Percentiles rank a stretch among this genome's conserved stretches.
These are phyloP conservation scores for Albula glossodonta DNA, from an alignment of 2,113 vertebrate species.

Conservation along the genomic window DNA sequence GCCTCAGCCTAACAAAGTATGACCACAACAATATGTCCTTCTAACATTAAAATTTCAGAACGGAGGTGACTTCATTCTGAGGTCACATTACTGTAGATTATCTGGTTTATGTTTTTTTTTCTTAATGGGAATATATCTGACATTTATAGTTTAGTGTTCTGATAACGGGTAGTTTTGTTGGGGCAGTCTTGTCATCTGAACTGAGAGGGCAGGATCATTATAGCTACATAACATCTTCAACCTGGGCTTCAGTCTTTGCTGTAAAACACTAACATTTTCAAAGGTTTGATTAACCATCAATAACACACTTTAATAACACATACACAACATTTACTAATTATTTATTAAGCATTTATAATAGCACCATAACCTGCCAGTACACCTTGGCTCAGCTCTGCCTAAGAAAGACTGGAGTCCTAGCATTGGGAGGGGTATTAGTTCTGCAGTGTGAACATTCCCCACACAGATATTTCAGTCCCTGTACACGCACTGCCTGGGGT, in stretches of 20 bases:
- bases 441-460: conserved; percentile 15
- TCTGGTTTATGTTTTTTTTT: not conserved
- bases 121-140: not conserved
- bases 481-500: conserved; percentile 1
- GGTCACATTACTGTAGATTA: not conserved
- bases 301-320: not conserved
- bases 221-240: not conserved
- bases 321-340: not conserved
- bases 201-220: not conserved
- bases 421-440: conserved; percentile 27
- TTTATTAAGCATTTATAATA: not conserved
- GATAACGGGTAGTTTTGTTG: not conserved
- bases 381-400: not conserved
- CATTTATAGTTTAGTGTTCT: not conserved
- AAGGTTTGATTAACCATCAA: not conserved
- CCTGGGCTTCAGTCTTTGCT: too few relatives aligned
- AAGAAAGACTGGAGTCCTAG: not conserved
- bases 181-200: not conserved
- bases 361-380: not conserved
- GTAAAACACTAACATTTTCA: not conserved
- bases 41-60: too few relatives aligned
- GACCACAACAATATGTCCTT: not conserved
- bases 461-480: conserved; percentile 8
- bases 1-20: not conserved
- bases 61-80: not conserved